Conservation (phyloP, 2,888 invertebrate genomes). For the Drosophila austrosaltans region DNA sequence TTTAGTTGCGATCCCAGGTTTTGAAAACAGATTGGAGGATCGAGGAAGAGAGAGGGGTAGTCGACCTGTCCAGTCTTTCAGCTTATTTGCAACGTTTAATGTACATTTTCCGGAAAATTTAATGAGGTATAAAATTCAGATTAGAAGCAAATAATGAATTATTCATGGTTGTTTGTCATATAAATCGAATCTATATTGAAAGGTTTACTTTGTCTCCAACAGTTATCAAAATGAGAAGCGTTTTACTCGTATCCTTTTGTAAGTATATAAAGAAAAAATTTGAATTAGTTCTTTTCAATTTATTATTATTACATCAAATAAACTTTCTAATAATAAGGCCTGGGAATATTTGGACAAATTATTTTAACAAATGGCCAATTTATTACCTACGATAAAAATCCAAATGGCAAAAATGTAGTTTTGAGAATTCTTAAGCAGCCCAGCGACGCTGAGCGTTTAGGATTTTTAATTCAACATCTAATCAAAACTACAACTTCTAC, state of each 20-base stretch:
- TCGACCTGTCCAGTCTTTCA: not conserved
- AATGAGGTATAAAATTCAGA: not conserved
- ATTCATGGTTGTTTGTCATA: not conserved
- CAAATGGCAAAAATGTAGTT: too few relatives aligned
- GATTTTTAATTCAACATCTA: not conserved
- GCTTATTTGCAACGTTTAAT: not conserved
- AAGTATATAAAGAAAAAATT: not conserved
- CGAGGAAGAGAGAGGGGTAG: not conserved
- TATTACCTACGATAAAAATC: too few relatives aligned
- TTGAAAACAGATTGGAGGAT: not conserved
- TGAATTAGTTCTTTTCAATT: too few relatives aligned
- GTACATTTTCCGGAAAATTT: not conserved
- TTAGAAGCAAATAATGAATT: not conserved
- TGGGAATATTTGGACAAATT: too few relatives aligned
- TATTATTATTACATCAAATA: too few relatives aligned
- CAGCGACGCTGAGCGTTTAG: not conserved
- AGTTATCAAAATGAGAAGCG: not conserved
- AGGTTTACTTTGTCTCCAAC: not conserved
- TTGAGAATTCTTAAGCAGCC: too few relatives aligned
- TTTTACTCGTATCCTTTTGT: not conserved
- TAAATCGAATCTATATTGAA: constrained; percentile 2
- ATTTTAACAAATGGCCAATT: not conserved
- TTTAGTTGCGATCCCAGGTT: not conserved
- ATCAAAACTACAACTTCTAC: too few relatives aligned
- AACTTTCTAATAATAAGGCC: too few relatives aligned